Evolutionary conservation across 2,113 vertebrate genomes (phyloP), one percentile per base, ranked within the genome.

Genomic region (Struthidea cinerea): DNA sequence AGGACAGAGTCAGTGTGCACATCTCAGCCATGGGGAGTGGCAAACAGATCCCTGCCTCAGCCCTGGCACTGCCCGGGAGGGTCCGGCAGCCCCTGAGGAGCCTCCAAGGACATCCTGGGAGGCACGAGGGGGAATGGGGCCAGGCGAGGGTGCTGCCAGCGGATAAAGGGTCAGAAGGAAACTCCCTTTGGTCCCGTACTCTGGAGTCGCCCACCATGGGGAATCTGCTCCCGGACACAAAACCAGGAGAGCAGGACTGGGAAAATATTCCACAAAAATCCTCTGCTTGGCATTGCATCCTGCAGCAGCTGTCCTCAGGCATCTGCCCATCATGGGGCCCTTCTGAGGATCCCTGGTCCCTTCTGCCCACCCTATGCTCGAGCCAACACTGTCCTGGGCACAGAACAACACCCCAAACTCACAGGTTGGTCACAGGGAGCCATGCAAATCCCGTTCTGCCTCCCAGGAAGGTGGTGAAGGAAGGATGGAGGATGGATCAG

Each of bases 341-440:
- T 55, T 21, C 50, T 14, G 47, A 81, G 46, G 11, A 15, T 9
- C 67, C 7, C n/a, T 8, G 32, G 10, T 32, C 49, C n/a, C 53
- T 50, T 39, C 73, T 68, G 49, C 6, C 30, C 33, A 77, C 17
- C 33, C 27, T n/a, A 8, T 0, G 0, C 50, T 61, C 0, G 0
- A 61, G 53, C 28, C 60, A 65, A 13, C 23, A 3, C 42, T 5
- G 3, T 3, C 9, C 41, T 37, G n/a, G 46, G 37, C 49, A 67
- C 10, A 33, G 27, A 16, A 50, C 64, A 39, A 15, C 8, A 0
- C 1, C 39, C 65, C 3, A 73, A 41, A 1, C 12, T 10, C n/a
- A 5, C 19, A 14, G 26, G 10, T 6, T 23, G 6, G 1, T 61
- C 55, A 60, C 32, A 71, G 10, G 27, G 33, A 89, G 39, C 44